Conservation (phyloP, 2,113 vertebrate genomes). For the Gadus chalcogrammus region DNA sequence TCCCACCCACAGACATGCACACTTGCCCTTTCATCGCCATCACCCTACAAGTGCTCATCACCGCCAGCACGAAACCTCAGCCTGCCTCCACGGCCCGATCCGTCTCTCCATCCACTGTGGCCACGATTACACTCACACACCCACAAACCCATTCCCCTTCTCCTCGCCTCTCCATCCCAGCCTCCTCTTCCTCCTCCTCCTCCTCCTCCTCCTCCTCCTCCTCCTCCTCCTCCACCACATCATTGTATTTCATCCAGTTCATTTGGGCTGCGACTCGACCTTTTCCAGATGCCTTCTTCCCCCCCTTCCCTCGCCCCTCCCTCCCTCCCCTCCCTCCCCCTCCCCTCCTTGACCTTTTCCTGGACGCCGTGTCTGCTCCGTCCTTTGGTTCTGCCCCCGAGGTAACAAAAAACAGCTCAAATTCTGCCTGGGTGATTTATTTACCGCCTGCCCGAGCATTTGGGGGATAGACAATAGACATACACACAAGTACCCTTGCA, state of each 20-base stretch:
- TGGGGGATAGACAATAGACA: conserved; percentile 8
- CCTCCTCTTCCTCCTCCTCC: conserved; percentile 22
- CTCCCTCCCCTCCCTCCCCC: background rate
- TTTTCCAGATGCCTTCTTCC: conserved; percentile 53
- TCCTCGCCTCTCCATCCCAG: conserved; percentile 1
- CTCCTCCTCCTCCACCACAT: background rate
- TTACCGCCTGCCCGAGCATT: conserved; percentile 39
- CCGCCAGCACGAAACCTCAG: background rate
- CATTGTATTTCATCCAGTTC: conserved; percentile 49
- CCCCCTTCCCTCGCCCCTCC: background rate
- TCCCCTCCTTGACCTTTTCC: conserved; percentile 69
- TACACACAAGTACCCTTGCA: background rate
- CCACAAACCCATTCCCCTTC: background rate
- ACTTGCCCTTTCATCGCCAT: background rate
- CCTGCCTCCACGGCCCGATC: no score
- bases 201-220: background rate
- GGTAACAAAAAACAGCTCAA: conserved; percentile 47
- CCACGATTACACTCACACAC: no score
- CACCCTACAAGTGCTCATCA: background rate
- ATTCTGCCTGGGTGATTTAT: conserved; percentile 64
- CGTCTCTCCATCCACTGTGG: no score
- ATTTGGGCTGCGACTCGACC: conserved; percentile 48
- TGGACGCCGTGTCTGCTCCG: conserved; percentile 47
- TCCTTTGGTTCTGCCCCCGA: conserved; percentile 58
- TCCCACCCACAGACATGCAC: background rate